phyloP scores from a whole-genome alignment of 2,113 vertebrate genomes.

The Hydropotes inermis region DNA sequence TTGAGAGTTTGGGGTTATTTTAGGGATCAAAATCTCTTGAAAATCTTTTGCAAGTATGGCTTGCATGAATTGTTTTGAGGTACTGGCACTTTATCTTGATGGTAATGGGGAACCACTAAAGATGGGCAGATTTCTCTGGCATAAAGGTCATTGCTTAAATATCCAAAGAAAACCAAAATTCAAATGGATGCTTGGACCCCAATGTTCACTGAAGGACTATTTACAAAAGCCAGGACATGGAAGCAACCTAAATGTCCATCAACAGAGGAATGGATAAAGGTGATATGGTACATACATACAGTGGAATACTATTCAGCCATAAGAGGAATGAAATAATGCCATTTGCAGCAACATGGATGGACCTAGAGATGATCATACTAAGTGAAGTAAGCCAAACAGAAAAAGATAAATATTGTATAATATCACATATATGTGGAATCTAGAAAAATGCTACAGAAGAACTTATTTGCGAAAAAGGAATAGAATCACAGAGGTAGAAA shows the following conservation, averaged over 20 bases:
- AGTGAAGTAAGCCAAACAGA: background rate
- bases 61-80: background rate
- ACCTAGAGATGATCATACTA: background rate
- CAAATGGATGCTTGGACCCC: background rate
- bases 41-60: background rate
- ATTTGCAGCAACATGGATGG: background rate
- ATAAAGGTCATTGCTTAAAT: background rate
- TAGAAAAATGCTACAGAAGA: background rate
- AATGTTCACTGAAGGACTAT: background rate
- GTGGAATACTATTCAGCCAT: background rate
- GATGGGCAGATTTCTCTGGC: background rate
- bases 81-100: background rate
- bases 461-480: background rate
- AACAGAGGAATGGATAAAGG: background rate
- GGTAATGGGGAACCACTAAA: background rate
- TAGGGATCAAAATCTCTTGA: background rate
- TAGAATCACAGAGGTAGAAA: background rate
- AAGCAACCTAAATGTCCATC: background rate
- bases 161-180: background rate
- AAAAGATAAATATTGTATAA: background rate
- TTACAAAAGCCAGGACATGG: background rate
- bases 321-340: background rate
- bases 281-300: background rate
- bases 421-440: background rate
- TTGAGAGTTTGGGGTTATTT: background rate